Evolutionary conservation across 2,797 vertebrate species (phyloP), one percentile per base, ranked within the genome.

Genomic region (Acanthurus tractus): DNA sequence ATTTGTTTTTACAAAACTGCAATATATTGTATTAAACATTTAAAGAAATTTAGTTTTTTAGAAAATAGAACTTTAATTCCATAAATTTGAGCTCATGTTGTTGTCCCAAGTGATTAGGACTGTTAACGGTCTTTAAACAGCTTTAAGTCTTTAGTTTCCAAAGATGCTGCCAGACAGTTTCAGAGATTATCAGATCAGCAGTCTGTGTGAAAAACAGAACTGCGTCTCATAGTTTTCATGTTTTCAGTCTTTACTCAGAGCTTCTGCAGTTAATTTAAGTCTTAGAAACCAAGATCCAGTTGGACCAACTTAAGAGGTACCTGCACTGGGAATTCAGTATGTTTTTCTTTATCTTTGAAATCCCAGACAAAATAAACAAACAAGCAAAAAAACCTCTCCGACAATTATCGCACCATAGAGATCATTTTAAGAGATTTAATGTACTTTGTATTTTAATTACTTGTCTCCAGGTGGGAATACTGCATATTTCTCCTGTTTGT

Each of bases 161-260:
- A 50, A 65, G 48, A 74, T 2, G 34, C 50, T 52, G 23, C 13
- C 20, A 40, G 63, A 56, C 70, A 78, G 75, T 66, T 63, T 56
- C 5, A 76, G 68, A 78, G 34, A 55, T 73, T 75, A 63, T 20
- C 56, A 52, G 38, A 67, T 66, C 63, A 77, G 69, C 36, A 61
- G 6, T 58, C 40, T 58, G 48, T 67, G 53, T 63, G 42, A 34
- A 36, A 68, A 63, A 72, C 67, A 74, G 46, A 68, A 54, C 48
- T 61, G 22, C 15, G 46, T 66, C 66, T 72, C 6, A 72, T 2
- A 25, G 25, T 42, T 8, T 38, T 63, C 7, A 14, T 68, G 25
- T 17, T 61, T 73, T 66, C 17, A 63, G n/a, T 8, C 45, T 49
- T 25, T 25, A 3, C 29, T 49, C 13, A 14, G 22, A 42, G 45